Evolutionary conservation across 2,888 invertebrate species (phyloP).

Genomic region (Celastrina argiolus): DNA sequence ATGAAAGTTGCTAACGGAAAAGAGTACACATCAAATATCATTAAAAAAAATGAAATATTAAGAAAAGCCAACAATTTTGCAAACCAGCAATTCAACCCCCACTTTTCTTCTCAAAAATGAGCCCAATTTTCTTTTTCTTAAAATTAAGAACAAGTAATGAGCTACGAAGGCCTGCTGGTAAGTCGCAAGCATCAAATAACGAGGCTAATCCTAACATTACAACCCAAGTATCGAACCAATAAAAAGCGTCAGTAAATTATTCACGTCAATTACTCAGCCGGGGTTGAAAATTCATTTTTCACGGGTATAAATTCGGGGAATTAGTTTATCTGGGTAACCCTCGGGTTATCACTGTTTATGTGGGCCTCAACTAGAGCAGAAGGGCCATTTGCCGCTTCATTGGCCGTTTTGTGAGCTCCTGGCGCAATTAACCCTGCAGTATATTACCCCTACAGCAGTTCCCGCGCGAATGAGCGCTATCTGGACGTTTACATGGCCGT

Average conservation of each 20-base stretch:
- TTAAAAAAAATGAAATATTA: no score
- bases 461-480: conserved; percentile 11
- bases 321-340: conserved; percentile 46
- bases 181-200: conserved; percentile 11
- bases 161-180: background rate
- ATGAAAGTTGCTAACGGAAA: no score
- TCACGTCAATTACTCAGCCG: conserved; percentile 48
- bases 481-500: background rate
- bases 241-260: conserved; percentile 50
- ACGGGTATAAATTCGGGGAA: conserved; percentile 54
- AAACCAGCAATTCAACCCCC: background rate
- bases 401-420: conserved; percentile 54
- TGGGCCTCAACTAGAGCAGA: conserved; percentile 62
- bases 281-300: conserved; percentile 60
- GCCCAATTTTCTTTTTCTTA: background rate
- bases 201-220: conserved; percentile 26
- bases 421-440: conserved; percentile 49
- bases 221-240: conserved; percentile 33
- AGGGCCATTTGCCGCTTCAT: conserved; percentile 68
- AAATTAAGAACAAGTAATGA: background rate
- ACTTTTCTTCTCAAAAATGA: background rate
- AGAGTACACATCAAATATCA: no score
- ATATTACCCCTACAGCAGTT: conserved; percentile 14
- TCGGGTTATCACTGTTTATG: conserved; percentile 47
- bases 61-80: background rate